These are phyloP conservation scores for Pyrrhia umbra DNA, from an alignment of 2,888 invertebrate species.

Conservation along the genomic window DNA sequence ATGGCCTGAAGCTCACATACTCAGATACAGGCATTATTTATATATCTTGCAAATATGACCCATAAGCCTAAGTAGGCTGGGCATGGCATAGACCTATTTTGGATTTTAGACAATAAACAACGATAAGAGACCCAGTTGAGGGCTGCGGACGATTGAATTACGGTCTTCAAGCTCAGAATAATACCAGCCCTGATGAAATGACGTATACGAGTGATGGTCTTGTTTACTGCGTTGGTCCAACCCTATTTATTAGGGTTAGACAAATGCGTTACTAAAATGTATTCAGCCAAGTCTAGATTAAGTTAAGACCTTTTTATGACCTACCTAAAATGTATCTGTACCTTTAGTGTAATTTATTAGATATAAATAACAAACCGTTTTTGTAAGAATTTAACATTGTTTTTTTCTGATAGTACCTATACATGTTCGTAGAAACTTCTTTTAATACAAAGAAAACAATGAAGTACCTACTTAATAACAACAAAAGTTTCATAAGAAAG, in stretches of 20 bases:
- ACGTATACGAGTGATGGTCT: constrained; percentile 3
- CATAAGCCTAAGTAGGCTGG: too few relatives aligned
- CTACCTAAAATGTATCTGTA: neutral
- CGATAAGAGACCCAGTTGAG: constrained; percentile 2
- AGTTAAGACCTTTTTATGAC: neutral
- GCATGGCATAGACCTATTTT: constrained; percentile 5
- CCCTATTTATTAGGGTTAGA: constrained; percentile 13
- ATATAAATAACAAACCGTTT: too few relatives aligned
- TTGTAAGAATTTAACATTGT: too few relatives aligned
- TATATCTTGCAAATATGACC: too few relatives aligned
- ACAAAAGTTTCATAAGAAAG: constrained; percentile 1
- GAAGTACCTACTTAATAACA: neutral
- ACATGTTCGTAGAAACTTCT: too few relatives aligned
- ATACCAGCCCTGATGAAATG: constrained; percentile 9
- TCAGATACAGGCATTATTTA: neutral
- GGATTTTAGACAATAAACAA: constrained; percentile 17
- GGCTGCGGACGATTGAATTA: constrained; percentile 21
- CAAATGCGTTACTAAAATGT: neutral
- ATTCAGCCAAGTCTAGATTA: neutral
- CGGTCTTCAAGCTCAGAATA: constrained; percentile 4
- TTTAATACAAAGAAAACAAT: too few relatives aligned
- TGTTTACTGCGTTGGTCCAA: constrained; percentile 20
- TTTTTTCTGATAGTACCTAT: too few relatives aligned
- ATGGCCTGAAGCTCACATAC: neutral
- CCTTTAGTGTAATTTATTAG: too few relatives aligned